Evolutionary conservation across 2,888 invertebrate species (phyloP).

Genomic region (Protodeltote pygarga): DNA sequence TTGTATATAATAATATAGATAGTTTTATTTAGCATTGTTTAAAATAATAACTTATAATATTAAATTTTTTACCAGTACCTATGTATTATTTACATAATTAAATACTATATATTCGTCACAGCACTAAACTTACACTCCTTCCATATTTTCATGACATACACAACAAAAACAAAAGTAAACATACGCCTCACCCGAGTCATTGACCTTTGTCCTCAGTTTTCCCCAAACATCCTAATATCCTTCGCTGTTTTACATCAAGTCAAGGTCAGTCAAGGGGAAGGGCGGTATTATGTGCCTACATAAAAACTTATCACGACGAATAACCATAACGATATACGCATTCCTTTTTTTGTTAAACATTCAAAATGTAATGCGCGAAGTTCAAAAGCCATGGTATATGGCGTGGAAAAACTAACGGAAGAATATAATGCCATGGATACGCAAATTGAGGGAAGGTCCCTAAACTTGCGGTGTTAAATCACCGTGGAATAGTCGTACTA

Average conservation of each 20-base stretch:
- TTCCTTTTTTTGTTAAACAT: slow-evolving; percentile 41
- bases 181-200: slow-evolving; percentile 18
- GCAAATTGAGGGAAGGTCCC: slow-evolving; percentile 8
- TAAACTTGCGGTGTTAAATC: slow-evolving; percentile 11
- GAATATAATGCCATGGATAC: slow-evolving; percentile 30
- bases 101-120: too few species aligned
- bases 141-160: slow-evolving; percentile 24
- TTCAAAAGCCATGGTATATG: slow-evolving; percentile 31
- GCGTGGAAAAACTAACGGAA: slow-evolving; percentile 38
- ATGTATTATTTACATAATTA: too few species aligned
- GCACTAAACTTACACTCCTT: too few species aligned
- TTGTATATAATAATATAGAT: too few species aligned
- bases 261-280: slow-evolving; percentile 58
- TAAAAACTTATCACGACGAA: slow-evolving; percentile 54
- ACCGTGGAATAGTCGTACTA: slow-evolving; percentile 1
- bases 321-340: slow-evolving; percentile 36
- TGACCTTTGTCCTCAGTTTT: slow-evolving; percentile 29
- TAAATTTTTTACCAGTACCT: too few species aligned
- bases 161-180: slow-evolving; percentile 20
- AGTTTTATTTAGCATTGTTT: too few species aligned
- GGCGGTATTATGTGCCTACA: slow-evolving; percentile 42
- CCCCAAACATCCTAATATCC: slow-evolving; percentile 36
- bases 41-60: too few species aligned
- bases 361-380: slow-evolving; percentile 9
- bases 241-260: slow-evolving; percentile 34